Evolutionary conservation across 2,113 vertebrate genomes (phyloP), one percentile per base, ranked within the genome.

Genomic region (Dunckerocampus dactyliophorus): DNA sequence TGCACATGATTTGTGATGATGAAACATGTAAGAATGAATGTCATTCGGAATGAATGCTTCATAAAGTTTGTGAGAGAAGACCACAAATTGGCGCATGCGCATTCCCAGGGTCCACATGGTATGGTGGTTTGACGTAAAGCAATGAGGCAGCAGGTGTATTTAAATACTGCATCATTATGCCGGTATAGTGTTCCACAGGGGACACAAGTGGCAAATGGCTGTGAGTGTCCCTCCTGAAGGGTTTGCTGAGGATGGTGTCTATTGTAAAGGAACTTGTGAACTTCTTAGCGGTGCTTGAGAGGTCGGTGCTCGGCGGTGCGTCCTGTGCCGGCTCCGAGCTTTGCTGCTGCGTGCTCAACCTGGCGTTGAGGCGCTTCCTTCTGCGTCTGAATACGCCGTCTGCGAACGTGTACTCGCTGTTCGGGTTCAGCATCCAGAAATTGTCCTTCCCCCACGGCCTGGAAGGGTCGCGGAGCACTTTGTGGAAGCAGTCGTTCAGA

Each of bases 401-500:
- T 2, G 95, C 95, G 63, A 97, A 97, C 48, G 95, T 97, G 89
- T 98, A 98, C 66, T 97, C 95, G 85, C 95, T 97, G 66, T 94
- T 93, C 13, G 95, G 95, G 77, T 96, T 98, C 58, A 98, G 92
- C 94, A 95, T 97, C 95, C 95, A 98, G 87, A 95, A 98, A 84
- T 97, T 98, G 88, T 97, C 95, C 83, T 98, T 98, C 55, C 95
- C 95, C 95, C 95, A 97, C 19, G 95, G 95, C 59, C 95, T 89
- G 34, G 95, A 94, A 3, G 95, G 93, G 87, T 98, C 95, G 66
- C 95, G 92, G 31, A 98, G 91, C 81, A 98, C 95, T 75, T 97
- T 97, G 64, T 95, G 88, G 76, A 97, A 97, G 74, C 95, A 97
- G 84, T 97, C 95, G 53, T 97, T 97, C 3, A 97, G 92, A 6